Evolutionary conservation across 2,113 vertebrate genomes (phyloP).

Genomic region (Hirundichthys speculiger): DNA sequence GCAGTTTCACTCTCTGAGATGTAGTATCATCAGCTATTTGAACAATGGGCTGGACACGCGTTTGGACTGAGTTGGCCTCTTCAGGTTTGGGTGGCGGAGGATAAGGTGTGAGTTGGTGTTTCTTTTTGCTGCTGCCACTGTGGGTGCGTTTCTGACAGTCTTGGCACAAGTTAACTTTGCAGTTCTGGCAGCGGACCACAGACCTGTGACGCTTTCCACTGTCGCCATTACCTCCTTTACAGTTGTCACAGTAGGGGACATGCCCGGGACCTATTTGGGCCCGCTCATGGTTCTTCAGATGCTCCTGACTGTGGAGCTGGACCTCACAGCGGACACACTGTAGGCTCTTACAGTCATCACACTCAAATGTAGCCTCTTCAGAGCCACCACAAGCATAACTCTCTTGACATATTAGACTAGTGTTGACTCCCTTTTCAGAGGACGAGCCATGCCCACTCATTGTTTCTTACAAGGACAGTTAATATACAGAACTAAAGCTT

Average conservation of each 20-base stretch:
- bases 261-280: conserved; percentile 86
- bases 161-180: conserved; percentile 90
- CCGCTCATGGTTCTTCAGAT: conserved; percentile 85
- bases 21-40: conserved; percentile 78
- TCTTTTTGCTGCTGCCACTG: conserved; percentile 88
- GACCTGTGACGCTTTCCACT: conserved; percentile 80
- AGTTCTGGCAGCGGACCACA: conserved; percentile 89
- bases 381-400: conserved; percentile 91
- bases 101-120: conserved; percentile 87
- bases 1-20: conserved; percentile 79
- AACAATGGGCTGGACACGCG: conserved; percentile 46
- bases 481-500: conserved; percentile 37
- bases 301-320: conserved; percentile 88
- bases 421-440: conserved; percentile 87
- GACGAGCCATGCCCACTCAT: conserved; percentile 90
- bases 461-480: conserved; percentile 62
- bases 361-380: conserved; percentile 90
- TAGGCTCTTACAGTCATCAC: conserved; percentile 88
- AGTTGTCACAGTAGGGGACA: conserved; percentile 88
- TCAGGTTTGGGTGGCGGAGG: conserved; percentile 75
- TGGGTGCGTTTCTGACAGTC: conserved; percentile 95
- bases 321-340: conserved; percentile 90
- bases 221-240: conserved; percentile 85
- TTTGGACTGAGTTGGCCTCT: conserved; percentile 41
- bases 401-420: conserved; percentile 89